Conservation (phyloP, 2,888 invertebrate genomes). For the Enoplolaimus lenunculus region DNA sequence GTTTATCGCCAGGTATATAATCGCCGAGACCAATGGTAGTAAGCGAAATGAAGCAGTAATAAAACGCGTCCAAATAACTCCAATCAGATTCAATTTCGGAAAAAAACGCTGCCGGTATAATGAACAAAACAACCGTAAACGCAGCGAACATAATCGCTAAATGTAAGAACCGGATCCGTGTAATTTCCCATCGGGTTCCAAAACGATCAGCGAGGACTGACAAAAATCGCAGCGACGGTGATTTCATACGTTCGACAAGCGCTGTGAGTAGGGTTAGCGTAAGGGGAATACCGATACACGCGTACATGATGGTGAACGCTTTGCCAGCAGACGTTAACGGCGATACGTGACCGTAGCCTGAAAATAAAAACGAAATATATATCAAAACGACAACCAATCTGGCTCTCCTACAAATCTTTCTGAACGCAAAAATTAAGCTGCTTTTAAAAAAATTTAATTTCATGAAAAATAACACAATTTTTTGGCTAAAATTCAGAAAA, state of each 20-base stretch:
- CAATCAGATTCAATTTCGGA: conserved; percentile 56
- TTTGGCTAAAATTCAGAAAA: no score
- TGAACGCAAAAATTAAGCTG: no score
- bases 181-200: conserved; percentile 52
- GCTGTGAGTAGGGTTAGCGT: conserved; percentile 68
- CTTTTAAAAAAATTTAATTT: no score
- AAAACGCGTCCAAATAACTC: conserved; percentile 67
- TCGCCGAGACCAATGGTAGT: conserved; percentile 78
- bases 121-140: conserved; percentile 53
- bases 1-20: conserved; percentile 68
- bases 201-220: conserved; percentile 56
- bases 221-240: conserved; percentile 58
- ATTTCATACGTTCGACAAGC: conserved; percentile 61
- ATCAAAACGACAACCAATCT: no score
- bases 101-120: conserved; percentile 62
- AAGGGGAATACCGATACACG: conserved; percentile 65
- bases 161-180: conserved; percentile 32
- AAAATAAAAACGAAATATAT: no score
- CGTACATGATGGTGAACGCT: conserved; percentile 71
- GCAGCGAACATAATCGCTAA: conserved; percentile 48
- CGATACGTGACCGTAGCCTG: conserved; percentile 77
- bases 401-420: no score
- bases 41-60: conserved; percentile 76
- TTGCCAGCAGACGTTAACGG: conserved; percentile 71
- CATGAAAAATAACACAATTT: no score